Base-by-base conservation (phyloP, 2,797 vertebrate genomes). In the Cetoscarus ocellatus region DNA sequence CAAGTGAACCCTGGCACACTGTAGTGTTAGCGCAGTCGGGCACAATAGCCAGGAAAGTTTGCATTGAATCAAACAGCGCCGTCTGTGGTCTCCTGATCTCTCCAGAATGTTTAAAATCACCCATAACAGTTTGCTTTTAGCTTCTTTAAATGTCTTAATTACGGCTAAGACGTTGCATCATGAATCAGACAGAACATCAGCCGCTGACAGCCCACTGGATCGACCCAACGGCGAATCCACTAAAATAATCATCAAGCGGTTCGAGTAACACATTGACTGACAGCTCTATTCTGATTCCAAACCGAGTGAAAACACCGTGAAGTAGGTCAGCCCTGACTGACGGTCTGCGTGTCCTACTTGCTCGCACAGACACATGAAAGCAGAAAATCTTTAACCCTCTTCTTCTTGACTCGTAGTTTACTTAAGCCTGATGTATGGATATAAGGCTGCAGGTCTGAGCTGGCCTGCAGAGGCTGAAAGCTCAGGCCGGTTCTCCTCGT, bases 391-490 rank as follows among this genome's bases (percentile, higher is more conserved):
- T 73, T 67, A 75, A 69, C 69, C 76, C 60, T 67, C 80, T 55
- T 62, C 63, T 45, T 47, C 45, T 55, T 36, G 54, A 60, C 76
- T 65, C 40, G 0, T 15, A 76, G 86, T 91, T 90, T 77, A 90
- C 83, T 75, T 75, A 75, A 80, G 69, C 66, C 36, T 54, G 82
- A 86, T 77, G 77, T 61, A 64, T 84, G 67, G 65, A 58, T 6
- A 12, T 0, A 55, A 69, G 75, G 39, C 8, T 67, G 65, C 74
- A 1, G 72, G 85, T 79, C 65, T 52, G 36, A 82, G 83, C 81
- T 1, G 18, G 81, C 71, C 51, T 49, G 54, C 12, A 1, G 56
- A 64, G 34, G 18, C 61, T 43, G 69, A 61, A 39, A 45, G 66
- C 66, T 49, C 36, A 51, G 54, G 10, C 65, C 27, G 72, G 36